Evolutionary conservation across 1,140 invertebrate species (phyloP), one percentile per base, ranked within the genome.

Genomic region (Drosophila nannoptera): DNA sequence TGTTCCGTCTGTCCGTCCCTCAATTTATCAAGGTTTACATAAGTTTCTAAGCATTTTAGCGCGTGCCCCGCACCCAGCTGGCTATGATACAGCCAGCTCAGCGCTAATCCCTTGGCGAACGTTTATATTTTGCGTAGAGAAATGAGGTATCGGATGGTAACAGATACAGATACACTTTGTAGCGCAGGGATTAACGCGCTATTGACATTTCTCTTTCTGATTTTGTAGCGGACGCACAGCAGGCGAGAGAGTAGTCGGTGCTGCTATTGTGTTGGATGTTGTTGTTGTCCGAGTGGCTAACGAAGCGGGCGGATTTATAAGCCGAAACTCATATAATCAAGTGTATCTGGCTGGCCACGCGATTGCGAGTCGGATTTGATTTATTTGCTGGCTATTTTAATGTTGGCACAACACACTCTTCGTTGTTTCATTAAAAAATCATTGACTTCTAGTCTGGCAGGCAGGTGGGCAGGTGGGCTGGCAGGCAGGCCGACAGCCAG

Each of bases 361-460:
- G 55, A 74, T 75, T 62, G 52, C 38, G 36, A 56, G 67, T 69
- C 43, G 75, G 42, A 48, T 71, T 84, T 84, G 80, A 84, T 86
- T 84, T 86, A 84, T 83, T 74, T 77, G 56, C 77, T 66, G 49
- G 65, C 72, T 69, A 76, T 56, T 83, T 82, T 84, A 83, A 84
- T 83, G 62, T 55, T 78, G 55, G 11, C 40, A 50, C 46, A 62
- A 48, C 42, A 33, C 31, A 68, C 32, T 46, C 46, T 43, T 50
- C 50, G 69, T 42, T 75, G 75, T 83, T 83, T 83, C 80, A 84
- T 84, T 78, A 83, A 80, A 83, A 69, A 83, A 83, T 77, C 80
- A 80, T 83, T 86, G 80, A 83, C 80, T 83, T 86, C 81, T 77
- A 76, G 73, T 43, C 80, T 48, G 40, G 22, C 33, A 35, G 22